Evolutionary conservation across 1,140 invertebrate species (phyloP), one percentile per base, ranked within the genome.

Genomic region (Drosophila nikananu): DNA sequence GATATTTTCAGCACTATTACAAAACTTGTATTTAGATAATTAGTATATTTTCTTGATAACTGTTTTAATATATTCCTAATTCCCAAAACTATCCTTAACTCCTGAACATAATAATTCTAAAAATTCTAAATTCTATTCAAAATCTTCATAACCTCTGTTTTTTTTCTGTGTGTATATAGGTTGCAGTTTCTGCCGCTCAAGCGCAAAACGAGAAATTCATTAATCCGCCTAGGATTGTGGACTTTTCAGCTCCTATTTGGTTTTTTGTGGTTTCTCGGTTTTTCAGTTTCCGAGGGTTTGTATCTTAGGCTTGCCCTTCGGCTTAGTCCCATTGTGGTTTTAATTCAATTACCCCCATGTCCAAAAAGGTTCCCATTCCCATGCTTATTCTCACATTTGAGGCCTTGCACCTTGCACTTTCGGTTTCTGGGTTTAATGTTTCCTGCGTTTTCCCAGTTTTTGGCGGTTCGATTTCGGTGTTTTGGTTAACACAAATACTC

Each of bases 141-240:
- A n/a, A 6, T 6, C 4, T n/a, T 6, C n/a, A 9, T 6, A 51
- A 5, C n/a, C n/a, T 13, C 0, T 7, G 7, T 0, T 30, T 9
- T 54, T n/a, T 15, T 2, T 13, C 32, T 7, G 2, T 30, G 64
- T 70, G 74, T 3, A 21, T 17, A 1, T 21, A 5, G 65, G 51
- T 83, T 77, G 81, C 81, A 61, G 52, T 83, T 81, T 79, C 63
- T 27, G 79, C 48, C 79, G 80, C 54, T 82, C 61, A 84, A 79
- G 84, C 84, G 84, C 81, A 89, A 67, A 90, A 84, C 77, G 60
- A 84, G 84, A 84, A 90, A 90, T 76, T 55, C 81, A 79, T 79
- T 86, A 86, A 86, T 79, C 84, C 78, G 71, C 46, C 65, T 72
- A 60, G 66, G 32, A 60, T 60, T 73, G 70, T 73, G 64, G 80